phyloP scores from a whole-genome alignment of 2,797 vertebrate species.

The Bradypodion pumilum region DNA sequence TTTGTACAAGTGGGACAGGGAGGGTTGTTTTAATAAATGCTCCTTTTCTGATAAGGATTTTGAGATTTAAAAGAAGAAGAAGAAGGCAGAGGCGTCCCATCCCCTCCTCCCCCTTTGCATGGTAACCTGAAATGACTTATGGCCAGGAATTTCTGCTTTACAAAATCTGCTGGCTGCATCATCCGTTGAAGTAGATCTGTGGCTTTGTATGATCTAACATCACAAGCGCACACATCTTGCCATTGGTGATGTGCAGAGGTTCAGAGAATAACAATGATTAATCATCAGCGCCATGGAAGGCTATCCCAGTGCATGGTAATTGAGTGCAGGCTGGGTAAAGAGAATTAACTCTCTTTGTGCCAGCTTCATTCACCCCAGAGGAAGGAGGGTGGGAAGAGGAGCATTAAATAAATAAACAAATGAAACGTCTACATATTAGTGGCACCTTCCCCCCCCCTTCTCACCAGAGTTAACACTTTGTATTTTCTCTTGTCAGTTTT shows the following conservation, averaged over 20 bases:
- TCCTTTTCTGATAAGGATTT: neutral
- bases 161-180: neutral
- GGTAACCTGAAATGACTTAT: neutral
- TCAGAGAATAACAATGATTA: neutral
- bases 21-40: neutral
- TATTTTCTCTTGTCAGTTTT: neutral
- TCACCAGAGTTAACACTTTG: neutral
- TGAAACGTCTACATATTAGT: too few relatives aligned
- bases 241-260: neutral
- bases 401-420: neutral
- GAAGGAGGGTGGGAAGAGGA: neutral
- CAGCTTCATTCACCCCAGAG: neutral
- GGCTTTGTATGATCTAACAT: neutral
- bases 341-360: neutral
- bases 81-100: too few relatives aligned
- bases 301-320: conserved; percentile 1
- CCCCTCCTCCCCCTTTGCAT: neutral
- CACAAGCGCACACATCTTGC: neutral
- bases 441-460: too few relatives aligned
- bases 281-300: conserved; percentile 1
- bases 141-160: neutral
- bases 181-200: neutral
- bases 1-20: neutral
- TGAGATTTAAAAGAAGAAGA: neutral
- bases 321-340: neutral